Percentiles rank a stretch among this genome's conserved stretches.
phyloP scores from a whole-genome alignment of 2,888 invertebrate species.

The Erebia palarica region DNA sequence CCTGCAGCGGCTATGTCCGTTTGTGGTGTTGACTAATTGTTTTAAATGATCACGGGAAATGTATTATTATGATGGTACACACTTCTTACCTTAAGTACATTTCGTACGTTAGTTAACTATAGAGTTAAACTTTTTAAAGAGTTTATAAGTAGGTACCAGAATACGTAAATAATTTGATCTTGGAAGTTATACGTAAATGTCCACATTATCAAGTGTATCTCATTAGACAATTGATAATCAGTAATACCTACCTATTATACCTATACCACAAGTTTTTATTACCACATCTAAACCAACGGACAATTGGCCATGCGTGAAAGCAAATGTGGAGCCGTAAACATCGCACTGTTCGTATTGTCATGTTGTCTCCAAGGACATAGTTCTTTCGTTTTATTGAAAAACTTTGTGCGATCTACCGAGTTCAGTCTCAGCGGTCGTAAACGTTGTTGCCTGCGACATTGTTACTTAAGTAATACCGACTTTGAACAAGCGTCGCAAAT shows the following conservation, averaged over 20 bases:
- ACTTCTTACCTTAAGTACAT: neutral
- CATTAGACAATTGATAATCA: too few species aligned
- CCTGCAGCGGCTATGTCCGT: constrained; percentile 7
- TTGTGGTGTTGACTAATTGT: constrained; percentile 1
- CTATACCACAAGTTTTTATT: neutral
- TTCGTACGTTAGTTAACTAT: too few species aligned
- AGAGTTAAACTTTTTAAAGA: too few species aligned
- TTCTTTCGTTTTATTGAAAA: constrained; percentile 75
- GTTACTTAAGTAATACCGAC: constrained; percentile 28
- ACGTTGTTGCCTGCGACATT: constrained; percentile 41
- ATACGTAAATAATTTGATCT: too few species aligned
- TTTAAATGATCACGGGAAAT: neutral
- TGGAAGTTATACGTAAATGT: too few species aligned
- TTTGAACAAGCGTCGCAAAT: constrained; percentile 3
- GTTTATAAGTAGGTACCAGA: too few species aligned
- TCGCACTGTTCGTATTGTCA: constrained; percentile 70
- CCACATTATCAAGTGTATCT: too few species aligned
- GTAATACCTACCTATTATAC: neutral
- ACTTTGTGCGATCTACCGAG: constrained; percentile 64
- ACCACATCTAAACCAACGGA: neutral
- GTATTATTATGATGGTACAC: neutral
- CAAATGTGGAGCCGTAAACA: constrained; percentile 60
- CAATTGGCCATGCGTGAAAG: constrained; percentile 6
- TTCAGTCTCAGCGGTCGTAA: constrained; percentile 51
- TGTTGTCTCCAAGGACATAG: constrained; percentile 70